Percentiles rank a stretch among this genome's conserved stretches.
Evolutionary conservation across 2,888 invertebrate genomes (phyloP).

Genomic region (Frankliniella fusca): DNA sequence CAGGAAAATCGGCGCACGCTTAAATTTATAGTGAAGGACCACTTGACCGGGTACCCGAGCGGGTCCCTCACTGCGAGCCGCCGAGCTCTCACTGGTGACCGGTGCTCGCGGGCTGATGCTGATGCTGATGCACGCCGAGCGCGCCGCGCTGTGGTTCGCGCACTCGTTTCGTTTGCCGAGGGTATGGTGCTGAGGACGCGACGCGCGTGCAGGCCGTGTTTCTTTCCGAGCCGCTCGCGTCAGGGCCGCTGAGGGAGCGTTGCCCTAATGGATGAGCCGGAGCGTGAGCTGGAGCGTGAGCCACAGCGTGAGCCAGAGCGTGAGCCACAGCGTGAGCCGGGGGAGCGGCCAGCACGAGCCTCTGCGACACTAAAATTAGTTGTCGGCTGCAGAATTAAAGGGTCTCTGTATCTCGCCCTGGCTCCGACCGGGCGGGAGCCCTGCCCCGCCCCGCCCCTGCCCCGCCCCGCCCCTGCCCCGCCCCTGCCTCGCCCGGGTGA

Average conservation of each 20-base stretch:
- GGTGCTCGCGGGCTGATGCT: no score
- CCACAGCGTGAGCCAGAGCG: background rate
- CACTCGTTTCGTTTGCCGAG: no score
- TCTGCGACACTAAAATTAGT: slow-evolving; percentile 16
- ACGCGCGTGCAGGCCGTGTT: no score
- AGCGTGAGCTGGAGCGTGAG: background rate
- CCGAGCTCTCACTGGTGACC: no score
- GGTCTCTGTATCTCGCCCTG: background rate
- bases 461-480: background rate
- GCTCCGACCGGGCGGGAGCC: background rate
- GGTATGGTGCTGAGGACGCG: no score
- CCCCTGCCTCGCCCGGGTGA: no score
- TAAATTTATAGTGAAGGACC: no score
- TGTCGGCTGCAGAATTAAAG: slow-evolving; percentile 3
- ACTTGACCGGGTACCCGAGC: no score
- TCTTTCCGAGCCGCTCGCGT: background rate
- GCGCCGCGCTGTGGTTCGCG: no score
- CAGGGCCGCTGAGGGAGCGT: background rate
- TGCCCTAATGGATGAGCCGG: background rate
- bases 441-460: background rate
- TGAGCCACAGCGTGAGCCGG: background rate
- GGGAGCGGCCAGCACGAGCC: background rate
- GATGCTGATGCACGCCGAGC: no score
- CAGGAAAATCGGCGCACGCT: no score
- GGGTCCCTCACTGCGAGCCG: no score